Conservation (phyloP, 2,888 invertebrate genomes). For the Lagria hirta region DNA sequence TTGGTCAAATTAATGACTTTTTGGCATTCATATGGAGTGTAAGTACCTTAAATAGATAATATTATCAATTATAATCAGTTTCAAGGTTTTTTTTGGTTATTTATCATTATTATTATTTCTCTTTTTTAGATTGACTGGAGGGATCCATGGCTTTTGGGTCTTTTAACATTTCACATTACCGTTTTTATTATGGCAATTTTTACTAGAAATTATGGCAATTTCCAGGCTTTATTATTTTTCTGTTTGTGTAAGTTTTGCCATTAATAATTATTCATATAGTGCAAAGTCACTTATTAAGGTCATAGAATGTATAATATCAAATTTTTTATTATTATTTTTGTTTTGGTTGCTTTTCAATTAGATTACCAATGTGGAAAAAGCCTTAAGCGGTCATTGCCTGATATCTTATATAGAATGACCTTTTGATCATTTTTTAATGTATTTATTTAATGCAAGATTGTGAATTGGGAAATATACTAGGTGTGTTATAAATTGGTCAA, state of each 20-base stretch:
- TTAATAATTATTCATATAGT: no score
- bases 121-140: conserved; percentile 81
- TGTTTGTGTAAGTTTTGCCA: conserved; percentile 77
- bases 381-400: no score
- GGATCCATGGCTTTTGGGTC: conserved; percentile 82
- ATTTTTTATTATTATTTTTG: no score
- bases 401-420: no score
- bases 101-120: conserved; percentile 6
- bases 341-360: no score
- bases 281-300: no score
- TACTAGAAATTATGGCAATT: conserved; percentile 83
- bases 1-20: conserved; percentile 75
- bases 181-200: conserved; percentile 77
- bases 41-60: conserved; percentile 54
- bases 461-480: no score
- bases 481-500: no score
- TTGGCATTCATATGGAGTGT: conserved; percentile 78
- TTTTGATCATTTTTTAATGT: no score
- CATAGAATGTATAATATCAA: no score
- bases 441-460: no score
- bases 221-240: conserved; percentile 81
- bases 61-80: background rate
- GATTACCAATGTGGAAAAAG: no score
- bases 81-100: conserved; percentile 4
- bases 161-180: conserved; percentile 74